Percentiles rank a stretch among this genome's conserved stretches.
Conservation (phyloP, 2,797 vertebrate genomes). For the Alca torda region DNA sequence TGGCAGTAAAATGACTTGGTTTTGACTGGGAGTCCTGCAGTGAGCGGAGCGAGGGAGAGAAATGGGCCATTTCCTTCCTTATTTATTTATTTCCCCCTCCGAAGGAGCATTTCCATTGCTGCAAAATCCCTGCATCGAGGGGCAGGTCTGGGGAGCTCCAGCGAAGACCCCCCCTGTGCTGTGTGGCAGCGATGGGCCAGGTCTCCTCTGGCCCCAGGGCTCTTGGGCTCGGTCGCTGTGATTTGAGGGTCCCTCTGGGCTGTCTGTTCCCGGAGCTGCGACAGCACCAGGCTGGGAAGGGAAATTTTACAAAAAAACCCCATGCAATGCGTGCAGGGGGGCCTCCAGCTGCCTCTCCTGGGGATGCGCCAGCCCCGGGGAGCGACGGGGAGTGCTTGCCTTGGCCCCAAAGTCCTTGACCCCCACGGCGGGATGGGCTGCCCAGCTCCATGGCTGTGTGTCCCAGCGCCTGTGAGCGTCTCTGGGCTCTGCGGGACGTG, state of each 20-base stretch:
- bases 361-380: neutral
- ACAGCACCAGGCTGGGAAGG: neutral
- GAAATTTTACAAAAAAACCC: neutral
- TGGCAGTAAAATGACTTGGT: neutral
- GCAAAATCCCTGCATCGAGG: neutral
- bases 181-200: rapidly evolving
- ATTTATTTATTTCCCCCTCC: neutral
- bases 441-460: rapidly evolving
- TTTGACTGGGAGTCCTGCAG: constrained; percentile 1
- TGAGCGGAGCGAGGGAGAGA: neutral
- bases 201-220: neutral
- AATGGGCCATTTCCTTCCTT: neutral
- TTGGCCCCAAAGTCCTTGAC: neutral
- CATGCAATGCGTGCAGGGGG: rapidly evolving
- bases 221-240: rapidly evolving
- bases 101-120: neutral
- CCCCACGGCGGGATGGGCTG: rapidly evolving
- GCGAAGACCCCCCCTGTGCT: neutral
- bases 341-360: neutral
- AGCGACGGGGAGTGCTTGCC: rapidly evolving
- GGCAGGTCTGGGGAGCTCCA: neutral
- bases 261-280: rapidly evolving
- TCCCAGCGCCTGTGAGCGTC: neutral
- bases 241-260: neutral
- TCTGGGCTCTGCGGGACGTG: neutral